Evolutionary conservation across 30 jellyfish, hydroid and myxozoan species (phyloP), one percentile per base, ranked within the genome.

Genomic region (Catostylus mosaicus): DNA sequence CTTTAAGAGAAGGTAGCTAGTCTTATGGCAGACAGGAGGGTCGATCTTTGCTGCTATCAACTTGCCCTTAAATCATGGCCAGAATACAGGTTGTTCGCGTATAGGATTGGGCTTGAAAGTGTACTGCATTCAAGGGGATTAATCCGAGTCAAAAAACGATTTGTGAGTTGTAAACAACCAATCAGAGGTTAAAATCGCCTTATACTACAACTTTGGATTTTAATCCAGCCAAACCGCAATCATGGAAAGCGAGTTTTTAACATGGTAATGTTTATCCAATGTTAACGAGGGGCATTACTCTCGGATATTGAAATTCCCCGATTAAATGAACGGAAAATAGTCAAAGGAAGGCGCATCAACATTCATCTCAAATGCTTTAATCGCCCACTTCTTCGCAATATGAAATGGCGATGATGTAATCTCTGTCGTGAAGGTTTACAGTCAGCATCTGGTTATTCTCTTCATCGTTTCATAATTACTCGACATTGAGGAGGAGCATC

Each of bases 191-290:
- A 23, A 59, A 59, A 59, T 59, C 71, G 37, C 71, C 71, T 59
- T 59, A 59, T 5, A 26, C 71, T 27, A 5, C 71, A 22, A 24
- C n/a, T 16, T 59, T 59, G 38, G 37, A 19, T 59, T 6, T 1
- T 59, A 59, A 59, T 59, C 71, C 38, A 16, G 40, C 20, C 19
- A 2, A 59, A 59, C 71, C 71, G 19, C 71, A 24, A 59, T 59
- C 12, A 59, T 36, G 6, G 24, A 8, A 59, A 59, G 0, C 24
- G 71, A 26, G 12, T 22, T n/a, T 59, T 50, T 23, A 16, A 24
- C 71, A 59, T 23, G 19, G 38, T 37, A 22, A 59, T 59, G 71
- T 59, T 59, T 59, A 59, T 59, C 71, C 71, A 59, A 6, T 27
- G n/a, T 27, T 59, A 24, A 59, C 19, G 71, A 59, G 71, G 38